Conservation (phyloP, 2,888 invertebrate species). For the Octonoba sinensis region DNA sequence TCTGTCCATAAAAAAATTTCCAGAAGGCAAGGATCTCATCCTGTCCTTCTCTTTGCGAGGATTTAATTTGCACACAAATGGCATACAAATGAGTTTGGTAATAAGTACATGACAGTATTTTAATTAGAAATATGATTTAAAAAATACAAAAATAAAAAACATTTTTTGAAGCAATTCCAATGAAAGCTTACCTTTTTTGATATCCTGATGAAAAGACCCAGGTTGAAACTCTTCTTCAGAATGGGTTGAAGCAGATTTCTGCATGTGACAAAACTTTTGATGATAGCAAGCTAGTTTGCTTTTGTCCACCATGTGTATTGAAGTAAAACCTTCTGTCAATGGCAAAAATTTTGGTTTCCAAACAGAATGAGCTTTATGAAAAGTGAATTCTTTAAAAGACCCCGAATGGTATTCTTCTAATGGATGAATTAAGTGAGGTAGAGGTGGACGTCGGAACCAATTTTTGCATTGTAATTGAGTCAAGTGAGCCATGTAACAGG, state of each 20-base stretch:
- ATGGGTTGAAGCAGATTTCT: constrained; percentile 69
- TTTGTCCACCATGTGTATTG: constrained; percentile 76
- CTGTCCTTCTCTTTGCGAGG: too few relatives aligned
- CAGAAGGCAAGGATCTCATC: too few relatives aligned
- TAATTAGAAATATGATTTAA: background rate
- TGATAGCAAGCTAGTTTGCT: constrained; percentile 66
- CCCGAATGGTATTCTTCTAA: constrained; percentile 67
- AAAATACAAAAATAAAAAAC: background rate
- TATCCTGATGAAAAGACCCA: constrained; percentile 62
- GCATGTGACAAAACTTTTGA: constrained; percentile 38
- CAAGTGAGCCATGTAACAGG: constrained; percentile 91
- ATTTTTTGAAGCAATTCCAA: background rate
- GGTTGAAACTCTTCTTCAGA: constrained; percentile 68
- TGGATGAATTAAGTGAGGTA: constrained; percentile 66
- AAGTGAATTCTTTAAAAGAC: constrained; percentile 45
- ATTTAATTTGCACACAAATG: too few relatives aligned
- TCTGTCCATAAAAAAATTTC: too few relatives aligned
- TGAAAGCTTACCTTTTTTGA: constrained; percentile 38
- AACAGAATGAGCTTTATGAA: constrained; percentile 53
- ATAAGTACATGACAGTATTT: background rate
- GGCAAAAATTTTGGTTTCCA: constrained; percentile 82
- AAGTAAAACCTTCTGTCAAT: constrained; percentile 78
- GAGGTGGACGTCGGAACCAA: constrained; percentile 70
- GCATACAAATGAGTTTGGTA: background rate
- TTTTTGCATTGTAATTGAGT: constrained; percentile 77